Evolutionary conservation across 2,797 vertebrate species (phyloP).

Genomic region (Erpetoichthys calabaricus): DNA sequence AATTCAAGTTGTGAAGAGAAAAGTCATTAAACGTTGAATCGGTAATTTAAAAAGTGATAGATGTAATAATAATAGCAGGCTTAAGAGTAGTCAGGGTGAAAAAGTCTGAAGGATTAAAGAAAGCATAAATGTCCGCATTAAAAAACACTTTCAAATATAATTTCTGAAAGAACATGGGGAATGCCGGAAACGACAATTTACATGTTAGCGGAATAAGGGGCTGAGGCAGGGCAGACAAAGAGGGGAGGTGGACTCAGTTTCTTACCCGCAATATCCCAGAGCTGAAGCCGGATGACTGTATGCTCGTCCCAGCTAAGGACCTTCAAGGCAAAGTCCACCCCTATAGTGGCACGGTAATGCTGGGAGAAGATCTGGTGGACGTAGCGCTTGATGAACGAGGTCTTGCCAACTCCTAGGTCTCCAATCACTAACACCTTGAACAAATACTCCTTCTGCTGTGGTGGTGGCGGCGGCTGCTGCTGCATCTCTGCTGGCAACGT

Average conservation of each 20-base stretch:
- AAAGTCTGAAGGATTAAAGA: too few relatives aligned
- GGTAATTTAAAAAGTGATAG: too few relatives aligned
- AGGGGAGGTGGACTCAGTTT: conserved; percentile 1
- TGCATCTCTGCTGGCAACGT: not conserved
- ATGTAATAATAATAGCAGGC: too few relatives aligned
- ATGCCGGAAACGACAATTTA: too few relatives aligned
- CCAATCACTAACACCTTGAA: conserved; percentile 58
- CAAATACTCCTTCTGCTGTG: conserved; percentile 47
- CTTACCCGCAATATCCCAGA: conserved; percentile 64
- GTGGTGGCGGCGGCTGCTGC: conserved; percentile 12
- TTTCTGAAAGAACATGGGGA: too few relatives aligned
- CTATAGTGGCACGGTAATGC: conserved; percentile 59
- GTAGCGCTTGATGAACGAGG: conserved; percentile 59
- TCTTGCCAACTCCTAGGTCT: conserved; percentile 58
- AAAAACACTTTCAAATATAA: too few relatives aligned
- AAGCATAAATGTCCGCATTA: too few relatives aligned
- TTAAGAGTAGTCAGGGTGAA: too few relatives aligned
- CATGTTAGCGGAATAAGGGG: too few relatives aligned
- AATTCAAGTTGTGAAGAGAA: too few relatives aligned
- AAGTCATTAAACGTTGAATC: too few relatives aligned
- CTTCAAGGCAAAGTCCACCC: conserved; percentile 60
- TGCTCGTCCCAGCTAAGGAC: conserved; percentile 49
- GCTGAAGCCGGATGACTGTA: conserved; percentile 51
- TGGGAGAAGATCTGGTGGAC: conserved; percentile 60
- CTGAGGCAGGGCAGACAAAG: too few relatives aligned